A percentile compares a stretch with the other conserved stretches of the same genome.
phyloP scores from a whole-genome alignment of 2,113 vertebrate genomes.

The Emydocephalus ijimae region DNA sequence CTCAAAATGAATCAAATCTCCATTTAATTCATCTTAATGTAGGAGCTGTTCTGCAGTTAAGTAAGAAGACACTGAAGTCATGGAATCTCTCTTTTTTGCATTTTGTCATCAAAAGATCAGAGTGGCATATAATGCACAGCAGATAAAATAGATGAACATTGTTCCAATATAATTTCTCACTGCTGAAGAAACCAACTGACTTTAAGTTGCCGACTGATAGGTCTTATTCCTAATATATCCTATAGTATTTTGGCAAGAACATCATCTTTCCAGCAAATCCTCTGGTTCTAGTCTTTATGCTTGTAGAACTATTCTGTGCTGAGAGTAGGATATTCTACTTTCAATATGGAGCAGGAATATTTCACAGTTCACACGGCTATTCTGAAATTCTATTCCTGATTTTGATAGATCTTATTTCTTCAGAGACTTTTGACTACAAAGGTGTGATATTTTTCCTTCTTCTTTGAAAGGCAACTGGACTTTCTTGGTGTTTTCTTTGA shows the following conservation, averaged over 20 bases:
- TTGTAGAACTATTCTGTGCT: background rate
- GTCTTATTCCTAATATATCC: background rate
- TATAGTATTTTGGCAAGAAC: background rate
- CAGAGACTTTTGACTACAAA: background rate
- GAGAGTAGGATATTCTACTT: background rate
- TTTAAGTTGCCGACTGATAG: background rate
- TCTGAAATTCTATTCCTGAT: background rate
- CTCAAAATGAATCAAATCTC: background rate
- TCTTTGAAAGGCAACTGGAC: background rate
- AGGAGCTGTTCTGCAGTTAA: background rate
- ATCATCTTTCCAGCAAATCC: background rate
- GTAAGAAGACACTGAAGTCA: background rate
- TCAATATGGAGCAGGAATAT: background rate
- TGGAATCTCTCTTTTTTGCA: background rate
- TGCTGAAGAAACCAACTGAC: background rate
- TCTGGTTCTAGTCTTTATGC: background rate
- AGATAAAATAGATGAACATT: background rate
- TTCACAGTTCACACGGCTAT: background rate
- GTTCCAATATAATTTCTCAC: background rate
- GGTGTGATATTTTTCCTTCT: no score
- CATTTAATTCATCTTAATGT: background rate
- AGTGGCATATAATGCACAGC: background rate
- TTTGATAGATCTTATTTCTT: background rate
- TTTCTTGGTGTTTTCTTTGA: background rate
- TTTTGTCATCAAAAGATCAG: background rate